phyloP scores from a whole-genome alignment of 2,888 invertebrate genomes.

The Hyposoter didymator region DNA sequence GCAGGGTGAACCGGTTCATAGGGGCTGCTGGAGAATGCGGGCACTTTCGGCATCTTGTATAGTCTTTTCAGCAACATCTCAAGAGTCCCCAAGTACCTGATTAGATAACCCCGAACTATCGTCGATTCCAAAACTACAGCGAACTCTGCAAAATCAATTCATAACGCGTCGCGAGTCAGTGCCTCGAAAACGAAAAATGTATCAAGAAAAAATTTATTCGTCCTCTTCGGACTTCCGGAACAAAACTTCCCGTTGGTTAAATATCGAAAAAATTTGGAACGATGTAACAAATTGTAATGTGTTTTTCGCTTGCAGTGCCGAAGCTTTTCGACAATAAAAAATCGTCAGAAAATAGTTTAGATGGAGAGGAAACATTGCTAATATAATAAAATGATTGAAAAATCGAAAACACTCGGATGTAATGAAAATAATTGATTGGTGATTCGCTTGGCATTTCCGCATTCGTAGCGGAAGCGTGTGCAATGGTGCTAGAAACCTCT shows the following conservation, averaged over 20 bases:
- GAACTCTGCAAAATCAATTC: background rate
- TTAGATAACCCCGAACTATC: conserved; percentile 23
- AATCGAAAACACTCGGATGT: background rate
- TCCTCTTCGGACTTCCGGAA: too few relatives aligned
- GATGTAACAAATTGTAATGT: background rate
- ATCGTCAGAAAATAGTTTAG: background rate
- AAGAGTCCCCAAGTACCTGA: conserved; percentile 67
- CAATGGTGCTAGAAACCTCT: conserved; percentile 82
- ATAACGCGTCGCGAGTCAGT: background rate
- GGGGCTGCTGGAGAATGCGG: conserved; percentile 50
- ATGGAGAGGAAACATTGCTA: background rate
- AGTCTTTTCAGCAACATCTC: background rate
- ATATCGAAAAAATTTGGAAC: too few relatives aligned
- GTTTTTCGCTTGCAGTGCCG: background rate
- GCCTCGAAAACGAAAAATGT: background rate
- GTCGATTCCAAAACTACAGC: background rate
- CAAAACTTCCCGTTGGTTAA: too few relatives aligned
- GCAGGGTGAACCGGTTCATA: background rate
- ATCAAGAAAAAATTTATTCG: background rate
- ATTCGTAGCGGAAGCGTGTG: conserved; percentile 61
- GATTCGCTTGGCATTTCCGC: background rate
- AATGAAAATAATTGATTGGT: background rate
- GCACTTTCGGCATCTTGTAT: conserved; percentile 45
- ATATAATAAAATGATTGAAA: conserved; percentile 3
- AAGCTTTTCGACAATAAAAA: background rate